These are phyloP conservation scores for Euborellia annulipes DNA, from an alignment of 1,140 invertebrate species.

Conservation along the genomic window DNA sequence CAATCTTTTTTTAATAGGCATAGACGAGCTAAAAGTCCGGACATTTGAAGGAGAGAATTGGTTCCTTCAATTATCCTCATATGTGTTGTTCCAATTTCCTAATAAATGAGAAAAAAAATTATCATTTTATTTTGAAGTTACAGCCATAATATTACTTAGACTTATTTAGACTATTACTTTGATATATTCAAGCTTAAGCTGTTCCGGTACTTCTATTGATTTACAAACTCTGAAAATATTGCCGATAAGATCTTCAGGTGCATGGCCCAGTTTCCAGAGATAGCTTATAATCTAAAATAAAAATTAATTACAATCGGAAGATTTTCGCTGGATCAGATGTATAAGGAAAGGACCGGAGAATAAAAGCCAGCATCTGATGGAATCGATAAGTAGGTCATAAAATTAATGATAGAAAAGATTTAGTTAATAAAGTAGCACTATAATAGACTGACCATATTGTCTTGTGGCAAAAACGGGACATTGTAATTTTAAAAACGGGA, in stretches of 20 bases:
- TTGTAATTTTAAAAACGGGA: too few relatives aligned
- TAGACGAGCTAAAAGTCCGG: conserved; percentile 68
- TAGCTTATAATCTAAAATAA: conserved; percentile 53
- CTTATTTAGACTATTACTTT: conserved; percentile 36
- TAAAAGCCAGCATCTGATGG: too few relatives aligned
- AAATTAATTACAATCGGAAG: too few relatives aligned
- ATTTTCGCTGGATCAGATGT: too few relatives aligned
- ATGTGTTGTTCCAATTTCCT: conserved; percentile 88
- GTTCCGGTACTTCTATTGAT: conserved; percentile 63
- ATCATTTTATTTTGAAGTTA: conserved; percentile 8
- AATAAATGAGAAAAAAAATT: conserved; percentile 21
- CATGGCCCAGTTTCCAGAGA: conserved; percentile 86
- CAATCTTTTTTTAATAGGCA: conserved; percentile 31
- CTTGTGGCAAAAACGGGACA: too few relatives aligned
- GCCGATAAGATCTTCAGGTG: conserved; percentile 87
- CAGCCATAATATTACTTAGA: conserved; percentile 6
- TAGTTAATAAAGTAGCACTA: too few relatives aligned
- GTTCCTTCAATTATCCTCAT: conserved; percentile 81
- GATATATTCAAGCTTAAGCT: conserved; percentile 72
- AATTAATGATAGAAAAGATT: too few relatives aligned
- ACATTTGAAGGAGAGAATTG: conserved; percentile 74
- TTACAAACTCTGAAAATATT: conserved; percentile 92
- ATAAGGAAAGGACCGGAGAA: too few relatives aligned
- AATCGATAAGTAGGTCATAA: too few relatives aligned
- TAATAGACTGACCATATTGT: too few relatives aligned